These are phyloP conservation scores for Desmodus rotundus DNA, from an alignment of 2,113 vertebrate genomes.

Conservation along the genomic window DNA sequence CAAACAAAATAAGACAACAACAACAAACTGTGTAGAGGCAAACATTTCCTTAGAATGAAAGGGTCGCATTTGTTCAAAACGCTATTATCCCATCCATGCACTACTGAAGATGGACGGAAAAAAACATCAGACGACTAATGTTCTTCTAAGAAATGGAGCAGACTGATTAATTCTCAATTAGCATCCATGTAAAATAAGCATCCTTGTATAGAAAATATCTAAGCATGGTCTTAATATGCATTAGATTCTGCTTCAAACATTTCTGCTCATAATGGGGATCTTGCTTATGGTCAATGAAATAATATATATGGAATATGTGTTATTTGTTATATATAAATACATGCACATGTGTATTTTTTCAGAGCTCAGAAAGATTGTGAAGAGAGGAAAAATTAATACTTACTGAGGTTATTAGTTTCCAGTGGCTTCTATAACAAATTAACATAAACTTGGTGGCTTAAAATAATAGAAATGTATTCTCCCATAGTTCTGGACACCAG, in stretches of 20 bases:
- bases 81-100: neutral
- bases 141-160: slow-evolving; percentile 1
- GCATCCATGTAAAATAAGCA: neutral
- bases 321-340: neutral
- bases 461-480: neutral
- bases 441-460: neutral
- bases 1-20: neutral
- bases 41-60: neutral
- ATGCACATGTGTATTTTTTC: neutral
- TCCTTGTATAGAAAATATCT: neutral
- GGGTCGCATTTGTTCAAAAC: neutral
- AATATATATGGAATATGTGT: neutral
- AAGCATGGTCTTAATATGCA: neutral
- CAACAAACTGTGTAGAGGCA: neutral
- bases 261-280: neutral
- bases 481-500: neutral
- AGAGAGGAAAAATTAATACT: neutral
- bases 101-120: neutral
- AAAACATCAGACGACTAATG: neutral
- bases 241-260: neutral
- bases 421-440: neutral
- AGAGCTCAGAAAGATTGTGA: neutral
- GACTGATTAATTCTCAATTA: slow-evolving; percentile 20
- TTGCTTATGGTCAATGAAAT: neutral
- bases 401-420: neutral